phyloP scores from a whole-genome alignment of 2,113 vertebrate species.

The Casuarius casuarius region DNA sequence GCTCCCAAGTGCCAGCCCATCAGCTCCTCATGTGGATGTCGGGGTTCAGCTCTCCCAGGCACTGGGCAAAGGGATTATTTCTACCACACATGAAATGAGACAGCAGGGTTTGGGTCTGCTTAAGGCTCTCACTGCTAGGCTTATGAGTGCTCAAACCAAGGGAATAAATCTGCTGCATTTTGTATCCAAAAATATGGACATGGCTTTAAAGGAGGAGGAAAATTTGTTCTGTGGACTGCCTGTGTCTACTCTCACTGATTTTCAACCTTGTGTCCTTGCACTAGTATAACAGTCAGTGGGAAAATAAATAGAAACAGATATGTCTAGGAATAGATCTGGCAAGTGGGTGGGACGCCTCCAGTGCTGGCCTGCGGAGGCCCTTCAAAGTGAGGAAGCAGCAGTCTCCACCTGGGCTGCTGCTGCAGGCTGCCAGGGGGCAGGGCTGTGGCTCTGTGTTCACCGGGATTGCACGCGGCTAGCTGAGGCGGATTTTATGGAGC shows the following conservation, averaged over 20 bases:
- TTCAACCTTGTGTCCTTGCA: not conserved
- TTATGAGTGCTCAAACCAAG: constrained; percentile 32
- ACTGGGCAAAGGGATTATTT: constrained; percentile 20
- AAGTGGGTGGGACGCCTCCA: constrained; percentile 39
- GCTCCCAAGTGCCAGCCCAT: not conserved
- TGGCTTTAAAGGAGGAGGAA: constrained; percentile 37
- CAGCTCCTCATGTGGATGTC: not conserved
- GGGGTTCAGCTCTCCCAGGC: not conserved
- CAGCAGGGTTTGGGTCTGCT: constrained; percentile 48
- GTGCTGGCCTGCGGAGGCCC: not conserved
- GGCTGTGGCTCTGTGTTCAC: not conserved
- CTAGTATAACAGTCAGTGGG: not conserved
- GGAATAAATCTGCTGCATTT: constrained; percentile 44
- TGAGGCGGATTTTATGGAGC: not conserved
- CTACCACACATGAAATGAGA: constrained; percentile 26
- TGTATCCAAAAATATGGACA: constrained; percentile 23
- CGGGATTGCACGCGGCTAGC: not conserved
- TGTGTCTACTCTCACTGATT: not conserved
- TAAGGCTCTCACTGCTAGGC: constrained; percentile 24
- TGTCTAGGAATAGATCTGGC: constrained; percentile 45
- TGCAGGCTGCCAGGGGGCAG: not conserved
- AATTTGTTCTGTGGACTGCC: constrained; percentile 10
- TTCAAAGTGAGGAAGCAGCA: not conserved
- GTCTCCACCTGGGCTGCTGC: not conserved
- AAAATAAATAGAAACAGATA: constrained; percentile 46